Percentiles rank a stretch among this genome's conserved stretches.
Conservation (phyloP, 30 jellyfish, hydroid and myxozoan genomes). For the Mastigias papua region DNA sequence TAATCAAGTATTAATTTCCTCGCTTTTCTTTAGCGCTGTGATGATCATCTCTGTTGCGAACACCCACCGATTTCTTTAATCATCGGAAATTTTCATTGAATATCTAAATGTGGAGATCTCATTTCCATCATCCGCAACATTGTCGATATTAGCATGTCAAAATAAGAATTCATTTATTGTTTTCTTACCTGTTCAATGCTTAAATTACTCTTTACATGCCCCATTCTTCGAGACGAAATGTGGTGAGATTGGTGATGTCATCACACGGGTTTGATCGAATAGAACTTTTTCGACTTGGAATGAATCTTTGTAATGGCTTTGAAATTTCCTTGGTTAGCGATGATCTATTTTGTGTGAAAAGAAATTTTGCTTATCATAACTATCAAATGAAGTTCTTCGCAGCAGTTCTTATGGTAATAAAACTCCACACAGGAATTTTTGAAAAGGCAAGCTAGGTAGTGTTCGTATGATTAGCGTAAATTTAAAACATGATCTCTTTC, state of each 20-base stretch:
- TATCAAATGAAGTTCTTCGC: no score
- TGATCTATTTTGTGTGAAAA: no score
- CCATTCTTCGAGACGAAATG: background rate
- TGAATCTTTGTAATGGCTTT: no score
- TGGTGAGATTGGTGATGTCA: conserved; percentile 1
- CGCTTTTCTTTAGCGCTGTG: background rate
- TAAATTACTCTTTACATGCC: background rate
- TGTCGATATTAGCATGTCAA: background rate
- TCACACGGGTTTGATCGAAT: background rate
- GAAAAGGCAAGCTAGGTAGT: no score
- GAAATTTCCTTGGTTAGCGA: no score
- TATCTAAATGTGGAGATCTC: background rate
- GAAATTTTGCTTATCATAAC: no score
- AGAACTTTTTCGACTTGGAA: no score
- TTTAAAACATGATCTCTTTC: no score
- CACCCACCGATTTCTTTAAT: background rate
- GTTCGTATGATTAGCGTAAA: no score
- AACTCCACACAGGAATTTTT: no score
- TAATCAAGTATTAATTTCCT: background rate
- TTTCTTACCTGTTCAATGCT: background rate
- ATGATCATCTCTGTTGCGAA: background rate
- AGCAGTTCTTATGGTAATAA: no score
- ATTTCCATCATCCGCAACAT: conserved; percentile 10
- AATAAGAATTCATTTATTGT: background rate
- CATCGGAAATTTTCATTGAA: background rate